Conservation (phyloP, 1,140 invertebrate genomes). For the Arion vulgaris region DNA sequence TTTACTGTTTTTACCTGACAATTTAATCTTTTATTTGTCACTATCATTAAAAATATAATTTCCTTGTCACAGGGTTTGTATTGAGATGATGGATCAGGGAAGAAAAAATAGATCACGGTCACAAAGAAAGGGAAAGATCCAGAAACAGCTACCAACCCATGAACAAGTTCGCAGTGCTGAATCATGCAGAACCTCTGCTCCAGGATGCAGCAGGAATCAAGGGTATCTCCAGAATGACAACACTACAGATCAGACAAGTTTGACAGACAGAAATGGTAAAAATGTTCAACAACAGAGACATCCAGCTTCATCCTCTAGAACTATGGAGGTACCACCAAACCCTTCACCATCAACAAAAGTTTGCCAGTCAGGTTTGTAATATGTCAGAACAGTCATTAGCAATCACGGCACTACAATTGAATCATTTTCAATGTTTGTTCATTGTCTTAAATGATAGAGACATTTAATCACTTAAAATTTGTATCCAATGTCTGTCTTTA, state of each 20-base stretch:
- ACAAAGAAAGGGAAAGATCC: background rate
- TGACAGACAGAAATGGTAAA: background rate
- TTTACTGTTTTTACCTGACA: no score
- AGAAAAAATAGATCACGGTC: background rate
- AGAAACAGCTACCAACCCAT: background rate
- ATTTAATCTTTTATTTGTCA: no score
- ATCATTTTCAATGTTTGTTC: no score
- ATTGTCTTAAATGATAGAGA: no score
- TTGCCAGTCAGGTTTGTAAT: background rate
- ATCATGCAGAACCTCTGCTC: background rate
- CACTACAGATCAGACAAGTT: background rate
- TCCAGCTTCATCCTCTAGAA: background rate
- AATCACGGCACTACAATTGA: no score
- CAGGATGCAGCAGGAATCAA: background rate
- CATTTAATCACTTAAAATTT: no score
- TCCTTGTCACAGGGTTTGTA: no score
- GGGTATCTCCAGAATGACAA: background rate
- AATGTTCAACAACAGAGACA: background rate
- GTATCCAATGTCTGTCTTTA: no score
- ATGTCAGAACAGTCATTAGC: background rate
- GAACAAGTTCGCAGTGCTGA: background rate
- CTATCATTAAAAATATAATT: no score
- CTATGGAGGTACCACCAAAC: background rate
- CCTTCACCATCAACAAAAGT: background rate
- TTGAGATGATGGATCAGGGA: background rate